These are phyloP conservation scores for Caenorhabditis sp. DNA, from an alignment of 2,888 invertebrate genomes.

Conservation along the genomic window DNA sequence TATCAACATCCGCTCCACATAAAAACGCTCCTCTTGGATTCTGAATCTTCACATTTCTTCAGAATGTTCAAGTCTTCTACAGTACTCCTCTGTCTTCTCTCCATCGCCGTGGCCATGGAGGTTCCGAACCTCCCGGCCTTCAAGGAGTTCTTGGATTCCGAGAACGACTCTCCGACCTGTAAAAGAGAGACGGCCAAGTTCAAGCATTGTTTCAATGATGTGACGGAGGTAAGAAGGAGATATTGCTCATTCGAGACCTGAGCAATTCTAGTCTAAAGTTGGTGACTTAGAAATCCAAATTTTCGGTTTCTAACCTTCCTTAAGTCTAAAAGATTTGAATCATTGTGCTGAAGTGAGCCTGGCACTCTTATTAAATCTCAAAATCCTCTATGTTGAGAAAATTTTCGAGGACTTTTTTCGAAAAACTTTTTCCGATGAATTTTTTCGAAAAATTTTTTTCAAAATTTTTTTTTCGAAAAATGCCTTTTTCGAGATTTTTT, in stretches of 20 bases:
- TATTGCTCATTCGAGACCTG: not conserved
- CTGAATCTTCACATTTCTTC: not conserved
- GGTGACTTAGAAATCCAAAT: too few species aligned
- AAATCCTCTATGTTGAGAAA: too few species aligned
- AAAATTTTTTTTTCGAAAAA: too few species aligned
- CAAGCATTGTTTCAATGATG: slow-evolving; percentile 18
- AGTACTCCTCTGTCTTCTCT: not conserved
- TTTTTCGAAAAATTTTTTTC: too few species aligned
- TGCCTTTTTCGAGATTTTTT: too few species aligned
- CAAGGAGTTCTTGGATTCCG: not conserved
- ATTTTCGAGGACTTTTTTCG: too few species aligned
- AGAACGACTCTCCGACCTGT: not conserved
- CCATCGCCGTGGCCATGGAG: not conserved
- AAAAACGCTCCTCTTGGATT: not conserved
- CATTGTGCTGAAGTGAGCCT: too few species aligned
- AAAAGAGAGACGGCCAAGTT: not conserved
- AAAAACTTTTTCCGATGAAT: too few species aligned
- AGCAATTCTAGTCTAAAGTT: not conserved
- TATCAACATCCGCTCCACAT: not conserved
- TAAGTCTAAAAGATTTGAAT: too few species aligned
- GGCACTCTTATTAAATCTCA: too few species aligned
- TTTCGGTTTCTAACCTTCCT: too few species aligned
- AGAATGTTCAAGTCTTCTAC: slow-evolving; percentile 22
- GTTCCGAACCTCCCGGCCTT: not conserved
- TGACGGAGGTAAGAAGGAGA: slow-evolving; percentile 4